phyloP scores from a whole-genome alignment of 2,888 invertebrate species.

The Cheiracanthium punctorium region DNA sequence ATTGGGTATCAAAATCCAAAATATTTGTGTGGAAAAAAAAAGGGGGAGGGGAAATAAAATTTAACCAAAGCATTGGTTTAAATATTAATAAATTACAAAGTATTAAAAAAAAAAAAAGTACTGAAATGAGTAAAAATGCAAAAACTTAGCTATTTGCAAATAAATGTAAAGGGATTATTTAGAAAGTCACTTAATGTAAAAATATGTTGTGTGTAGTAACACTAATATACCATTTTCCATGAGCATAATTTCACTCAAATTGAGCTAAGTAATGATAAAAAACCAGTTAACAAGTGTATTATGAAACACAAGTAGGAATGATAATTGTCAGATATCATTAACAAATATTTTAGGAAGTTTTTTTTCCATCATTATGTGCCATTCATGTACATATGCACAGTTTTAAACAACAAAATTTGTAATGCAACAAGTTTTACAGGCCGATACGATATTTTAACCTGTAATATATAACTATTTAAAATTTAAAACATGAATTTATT shows the following conservation, averaged over 20 bases:
- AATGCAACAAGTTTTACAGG: conserved; percentile 11
- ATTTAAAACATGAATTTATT: conserved; percentile 17
- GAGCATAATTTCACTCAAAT: conserved; percentile 15
- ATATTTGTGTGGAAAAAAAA: too few relatives aligned
- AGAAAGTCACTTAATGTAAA: neutral
- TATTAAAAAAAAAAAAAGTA: too few relatives aligned
- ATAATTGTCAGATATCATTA: neutral
- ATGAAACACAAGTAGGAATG: neutral
- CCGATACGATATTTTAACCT: neutral
- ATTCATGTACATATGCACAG: conserved; percentile 1
- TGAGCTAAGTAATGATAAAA: neutral
- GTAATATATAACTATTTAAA: conserved; percentile 15
- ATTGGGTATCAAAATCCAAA: too few relatives aligned
- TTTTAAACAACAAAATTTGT: conserved; percentile 17
- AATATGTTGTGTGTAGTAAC: neutral
- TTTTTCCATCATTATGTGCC: neutral
- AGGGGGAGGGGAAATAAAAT: too few relatives aligned
- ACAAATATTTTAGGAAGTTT: conserved; percentile 7
- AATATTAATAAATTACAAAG: too few relatives aligned
- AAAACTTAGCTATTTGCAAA: too few relatives aligned
- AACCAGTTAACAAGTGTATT: neutral
- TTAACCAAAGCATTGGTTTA: too few relatives aligned
- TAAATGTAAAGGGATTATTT: too few relatives aligned
- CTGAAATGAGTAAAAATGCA: too few relatives aligned
- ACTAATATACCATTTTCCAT: neutral